Base-by-base conservation (phyloP, 2,797 vertebrate genomes). In the Ispidina picta region DNA sequence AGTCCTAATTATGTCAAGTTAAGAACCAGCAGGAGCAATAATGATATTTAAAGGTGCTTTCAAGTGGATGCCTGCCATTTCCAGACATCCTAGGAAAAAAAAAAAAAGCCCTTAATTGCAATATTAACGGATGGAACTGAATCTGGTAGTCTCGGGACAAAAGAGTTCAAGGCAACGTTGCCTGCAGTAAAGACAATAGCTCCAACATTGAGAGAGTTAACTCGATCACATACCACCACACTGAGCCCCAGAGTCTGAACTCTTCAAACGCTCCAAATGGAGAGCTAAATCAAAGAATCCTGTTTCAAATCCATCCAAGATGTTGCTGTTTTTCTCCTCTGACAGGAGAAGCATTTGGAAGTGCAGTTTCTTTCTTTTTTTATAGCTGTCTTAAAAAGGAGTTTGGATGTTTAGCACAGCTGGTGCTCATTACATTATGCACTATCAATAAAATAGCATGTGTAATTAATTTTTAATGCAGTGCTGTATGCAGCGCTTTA, bases 381-480 rank as follows among this genome's bases (percentile, higher is more conserved):
- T 97, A 98, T 98, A 98, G 98, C 97, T 98, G 97, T 98, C 98
- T 98, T 98, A 98, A 98, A 98, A 98, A 98, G 98, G 98, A 98
- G 98, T 98, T 98, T 98, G 98, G 98, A 98, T 98, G 98, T 98
- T 98, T 98, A 98, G 98, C 98, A 97, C 99, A 99, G 99, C 99
- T 99, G 99, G 98, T 98, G 98, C 98, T 98, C 98, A 98, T 99
- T 99, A 99, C 98, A 97, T 98, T 98, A 98, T 98, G 98, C 98
- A 97, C 97, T 98, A 98, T 98, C 98, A 98, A 98, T 98, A 98
- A 98, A 98, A 98, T 98, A 98, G 98, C 98, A 98, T 98, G 98
- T 98, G 98, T 98, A 98, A 98, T 98, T 98, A 98, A 98, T 98
- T 98, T 98, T 98, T 97, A 98, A 98, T 98, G 98, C 97, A 97